Evolutionary conservation across 2,113 vertebrate species (phyloP), one percentile per base, ranked within the genome.

Genomic region (Scomber colias): DNA sequence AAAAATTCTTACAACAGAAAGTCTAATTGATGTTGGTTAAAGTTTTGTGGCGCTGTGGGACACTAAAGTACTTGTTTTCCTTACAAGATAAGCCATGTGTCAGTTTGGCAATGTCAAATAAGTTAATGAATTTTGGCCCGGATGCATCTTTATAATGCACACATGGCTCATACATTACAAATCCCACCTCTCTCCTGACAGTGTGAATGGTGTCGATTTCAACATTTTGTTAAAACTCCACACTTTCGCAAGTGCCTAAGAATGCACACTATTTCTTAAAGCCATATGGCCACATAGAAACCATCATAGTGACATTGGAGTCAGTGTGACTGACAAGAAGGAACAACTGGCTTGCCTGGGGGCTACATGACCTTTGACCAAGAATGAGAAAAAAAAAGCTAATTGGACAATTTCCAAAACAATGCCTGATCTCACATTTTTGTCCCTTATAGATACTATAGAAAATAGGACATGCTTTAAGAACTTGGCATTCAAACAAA

Each of bases 281-380:
- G 74, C 61, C 35, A 21, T 53, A 68, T 49, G 27, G 67, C 65
- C n/a, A 1, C 15, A 70, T 68, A 79, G 31, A 81, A 89, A 82
- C 44, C 82, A 61, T 79, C 54, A 77, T 56, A 79, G n/a, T 81
- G 82, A 90, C 79, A 91, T 15, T 2, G 57, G 84, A 90, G 84
- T 89, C 79, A 19, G 69, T 14, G 88, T 71, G 87, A 89, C 85
- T 88, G 91, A 93, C 86, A 69, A 50, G 76, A 71, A 14, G 62
- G 60, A 88, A 89, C 90, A 93, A 76, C 90, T 92, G 93, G 48
- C 51, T 77, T 31, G 2, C 71, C 75, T 65, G 30, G 64, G 72
- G 74, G 71, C 69, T n/a, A 57, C 71, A 56, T 12, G 66, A 74
- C 81, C 66, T 85, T 69, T 83, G 64, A 81, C 70, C 76, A 45